phyloP scores from a whole-genome alignment of 2,113 vertebrate genomes.

The Brachionichthys hirsutus region DNA sequence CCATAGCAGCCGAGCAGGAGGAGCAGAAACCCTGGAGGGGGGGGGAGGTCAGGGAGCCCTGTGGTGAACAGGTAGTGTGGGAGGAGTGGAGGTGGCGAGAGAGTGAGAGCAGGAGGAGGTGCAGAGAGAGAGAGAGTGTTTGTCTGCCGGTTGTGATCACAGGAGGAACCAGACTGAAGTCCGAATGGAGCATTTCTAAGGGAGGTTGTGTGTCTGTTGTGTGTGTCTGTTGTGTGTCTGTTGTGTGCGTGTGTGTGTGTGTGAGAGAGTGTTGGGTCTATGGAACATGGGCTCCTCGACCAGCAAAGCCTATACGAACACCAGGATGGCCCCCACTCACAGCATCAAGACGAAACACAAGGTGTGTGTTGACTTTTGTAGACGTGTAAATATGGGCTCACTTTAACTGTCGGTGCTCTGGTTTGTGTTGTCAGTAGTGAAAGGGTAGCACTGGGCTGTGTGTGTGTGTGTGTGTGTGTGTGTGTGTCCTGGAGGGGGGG shows the following conservation, averaged over 20 bases:
- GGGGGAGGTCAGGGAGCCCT: constrained; percentile 11
- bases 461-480: no score
- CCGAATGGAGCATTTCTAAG: background rate
- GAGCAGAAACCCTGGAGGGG: constrained; percentile 25
- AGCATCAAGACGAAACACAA: constrained; percentile 55
- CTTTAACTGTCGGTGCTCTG: background rate
- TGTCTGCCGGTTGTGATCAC: background rate
- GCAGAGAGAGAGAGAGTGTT: constrained; percentile 5
- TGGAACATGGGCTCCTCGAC: constrained; percentile 54
- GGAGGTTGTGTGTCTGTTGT: background rate
- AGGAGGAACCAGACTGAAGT: background rate
- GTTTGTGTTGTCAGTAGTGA: background rate
- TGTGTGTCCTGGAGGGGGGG: no score
- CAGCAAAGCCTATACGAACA: constrained; percentile 42
- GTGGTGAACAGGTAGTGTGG: constrained; percentile 47
- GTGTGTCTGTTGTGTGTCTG: constrained; percentile 1
- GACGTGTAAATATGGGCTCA: background rate
- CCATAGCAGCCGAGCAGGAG: constrained; percentile 9
- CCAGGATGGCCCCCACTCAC: constrained; percentile 3
- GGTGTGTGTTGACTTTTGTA: constrained; percentile 28
- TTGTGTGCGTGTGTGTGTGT: constrained; percentile 1
- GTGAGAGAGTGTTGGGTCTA: background rate
- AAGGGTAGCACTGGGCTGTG: no score
- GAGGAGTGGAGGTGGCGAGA: constrained; percentile 38
- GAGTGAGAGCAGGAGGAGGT: background rate